A percentile compares a stretch with the other conserved stretches of the same genome.
Conservation (phyloP, 2,113 vertebrate genomes). For the human (Homo sapiens) region DNA sequence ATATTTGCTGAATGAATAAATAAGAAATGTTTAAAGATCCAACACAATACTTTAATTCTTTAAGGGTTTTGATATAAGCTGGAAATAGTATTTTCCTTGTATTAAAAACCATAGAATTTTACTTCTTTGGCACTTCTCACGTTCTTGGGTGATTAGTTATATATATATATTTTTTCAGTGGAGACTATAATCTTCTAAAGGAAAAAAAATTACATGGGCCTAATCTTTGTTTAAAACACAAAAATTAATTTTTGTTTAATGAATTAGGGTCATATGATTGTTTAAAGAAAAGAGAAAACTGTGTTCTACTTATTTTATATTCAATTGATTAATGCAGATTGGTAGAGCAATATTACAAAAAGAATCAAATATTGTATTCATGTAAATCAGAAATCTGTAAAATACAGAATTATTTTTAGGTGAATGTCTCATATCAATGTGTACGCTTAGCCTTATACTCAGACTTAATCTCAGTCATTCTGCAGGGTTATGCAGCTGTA, state of each 20-base stretch:
- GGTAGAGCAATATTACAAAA: background rate
- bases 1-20: background rate
- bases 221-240: background rate
- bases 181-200: background rate
- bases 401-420: background rate
- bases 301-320: background rate
- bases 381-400: background rate
- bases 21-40: background rate
- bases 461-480: background rate
- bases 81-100: background rate
- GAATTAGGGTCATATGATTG: background rate
- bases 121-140: background rate
- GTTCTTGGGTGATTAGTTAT: background rate
- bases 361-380: background rate
- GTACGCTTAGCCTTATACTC: background rate
- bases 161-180: background rate
- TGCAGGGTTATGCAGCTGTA: background rate
- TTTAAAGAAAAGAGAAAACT: background rate
- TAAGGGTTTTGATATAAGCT: background rate
- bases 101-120: background rate
- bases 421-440: background rate
- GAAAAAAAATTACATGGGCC: fast-evolving
- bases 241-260: background rate
- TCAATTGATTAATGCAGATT: background rate
- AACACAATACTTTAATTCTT: background rate